Conservation (phyloP, 2,113 vertebrate genomes). For the Gambusia affinis region DNA sequence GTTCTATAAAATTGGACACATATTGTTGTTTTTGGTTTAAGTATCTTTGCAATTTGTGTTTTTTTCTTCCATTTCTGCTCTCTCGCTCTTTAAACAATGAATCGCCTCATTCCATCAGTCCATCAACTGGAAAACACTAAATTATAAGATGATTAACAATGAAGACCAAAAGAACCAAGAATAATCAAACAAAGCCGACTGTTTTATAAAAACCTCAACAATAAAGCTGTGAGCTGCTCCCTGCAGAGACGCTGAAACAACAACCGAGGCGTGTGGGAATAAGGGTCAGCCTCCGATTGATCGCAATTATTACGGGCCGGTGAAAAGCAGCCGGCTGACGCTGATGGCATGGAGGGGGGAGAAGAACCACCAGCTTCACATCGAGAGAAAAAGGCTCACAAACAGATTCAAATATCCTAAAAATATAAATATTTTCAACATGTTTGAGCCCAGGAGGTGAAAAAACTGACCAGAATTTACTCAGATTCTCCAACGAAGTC, state of each 20-base stretch:
- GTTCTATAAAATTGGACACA: background rate
- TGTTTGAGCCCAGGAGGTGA: background rate
- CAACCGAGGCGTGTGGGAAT: background rate
- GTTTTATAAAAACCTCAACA: background rate
- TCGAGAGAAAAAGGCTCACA: background rate
- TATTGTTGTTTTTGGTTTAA: background rate
- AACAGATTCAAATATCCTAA: background rate
- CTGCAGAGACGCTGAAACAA: background rate
- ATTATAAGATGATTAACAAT: background rate
- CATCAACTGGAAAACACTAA: constrained; percentile 3
- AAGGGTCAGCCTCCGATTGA: background rate
- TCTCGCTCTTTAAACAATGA: background rate
- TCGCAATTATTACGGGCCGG: background rate
- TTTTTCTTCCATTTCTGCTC: background rate
- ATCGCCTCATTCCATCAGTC: background rate
- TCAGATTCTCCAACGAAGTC: too few species aligned
- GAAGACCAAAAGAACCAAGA: background rate
- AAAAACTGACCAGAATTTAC: too few species aligned
- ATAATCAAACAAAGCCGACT: background rate
- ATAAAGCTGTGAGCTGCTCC: background rate
- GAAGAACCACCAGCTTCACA: background rate
- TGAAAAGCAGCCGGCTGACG: background rate
- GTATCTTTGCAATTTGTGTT: background rate
- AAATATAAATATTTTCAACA: background rate
- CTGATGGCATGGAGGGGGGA: background rate